Percentiles rank a stretch among this genome's conserved stretches.
Conservation (phyloP, 2,113 vertebrate species). For the Thunnus thynnus region DNA sequence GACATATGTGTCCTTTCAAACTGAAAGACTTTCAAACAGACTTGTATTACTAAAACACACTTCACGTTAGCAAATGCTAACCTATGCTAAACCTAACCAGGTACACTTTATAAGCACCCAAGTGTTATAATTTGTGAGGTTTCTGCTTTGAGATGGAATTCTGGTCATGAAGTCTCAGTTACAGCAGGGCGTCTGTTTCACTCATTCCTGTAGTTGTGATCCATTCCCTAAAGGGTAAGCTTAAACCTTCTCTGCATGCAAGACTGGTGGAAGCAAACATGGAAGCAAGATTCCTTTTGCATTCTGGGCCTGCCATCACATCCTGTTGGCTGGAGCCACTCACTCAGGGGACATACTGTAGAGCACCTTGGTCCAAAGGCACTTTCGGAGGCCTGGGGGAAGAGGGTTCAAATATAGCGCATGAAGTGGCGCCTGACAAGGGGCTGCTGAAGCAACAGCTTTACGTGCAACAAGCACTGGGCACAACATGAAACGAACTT, state of each 20-base stretch:
- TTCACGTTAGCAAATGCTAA: not conserved
- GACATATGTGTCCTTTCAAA: not conserved
- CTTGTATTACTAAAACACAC: not conserved
- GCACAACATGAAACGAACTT: constrained; percentile 66
- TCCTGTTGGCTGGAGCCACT: constrained; percentile 76
- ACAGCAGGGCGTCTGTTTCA: constrained; percentile 11
- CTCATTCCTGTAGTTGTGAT: constrained; percentile 51
- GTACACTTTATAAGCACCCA: not conserved
- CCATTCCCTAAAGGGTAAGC: constrained; percentile 58
- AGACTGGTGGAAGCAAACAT: constrained; percentile 62
- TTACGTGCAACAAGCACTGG: constrained; percentile 44
- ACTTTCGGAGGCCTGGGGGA: constrained; percentile 51
- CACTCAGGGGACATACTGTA: constrained; percentile 65
- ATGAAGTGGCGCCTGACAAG: constrained; percentile 59
- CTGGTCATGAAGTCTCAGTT: not conserved
- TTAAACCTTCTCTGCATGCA: constrained; percentile 62
- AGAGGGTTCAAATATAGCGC: constrained; percentile 74
- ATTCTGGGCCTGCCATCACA: constrained; percentile 81
- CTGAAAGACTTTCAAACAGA: not conserved
- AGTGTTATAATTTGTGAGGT: not conserved
- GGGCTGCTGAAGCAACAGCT: constrained; percentile 43
- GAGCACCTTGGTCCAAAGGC: constrained; percentile 80
- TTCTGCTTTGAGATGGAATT: constrained; percentile 11
- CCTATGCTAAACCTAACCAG: no score
- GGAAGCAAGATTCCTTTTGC: constrained; percentile 76